Base-by-base conservation (phyloP, 2,888 invertebrate genomes). In the Clanis bilineata region DNA sequence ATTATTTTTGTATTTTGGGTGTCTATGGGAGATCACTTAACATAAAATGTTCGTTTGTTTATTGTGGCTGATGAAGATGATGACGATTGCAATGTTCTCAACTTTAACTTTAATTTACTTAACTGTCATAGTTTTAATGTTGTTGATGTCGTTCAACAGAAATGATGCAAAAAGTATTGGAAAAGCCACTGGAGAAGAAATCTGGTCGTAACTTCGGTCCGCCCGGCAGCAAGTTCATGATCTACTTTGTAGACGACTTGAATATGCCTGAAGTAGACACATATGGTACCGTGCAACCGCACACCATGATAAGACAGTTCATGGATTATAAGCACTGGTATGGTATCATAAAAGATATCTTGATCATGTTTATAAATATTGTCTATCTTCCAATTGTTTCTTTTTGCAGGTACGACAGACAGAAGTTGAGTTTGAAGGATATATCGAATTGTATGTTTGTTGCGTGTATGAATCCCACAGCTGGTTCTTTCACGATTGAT, bases 261-360 rank as follows among this genome's bases (percentile, higher is more conserved):
- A 98, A 98, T 82, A 98, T 98, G 98, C 98, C 98, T 0, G 98
- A 98, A 90, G 98, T 98, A 2, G 98, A 98, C 83, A 94, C 94
- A 60, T 98, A 98, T 83, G 97, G 97, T 60, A 98, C 98, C 0
- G 98, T 98, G 12, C 98, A 98, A 80, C 98, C 98, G 0, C 98
- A 98, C 78, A 98, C 98, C 0, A 93, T 98, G 1, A 96, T 98
- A 64, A 93, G 98, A 22, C 97, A 99, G 81, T 97, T 97, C 81
- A 95, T 98, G 94, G 98, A 98, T 86, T 98, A 98, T 80, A 95
- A 94, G 68, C 98, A 98, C 86, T 99, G 98, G 98, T 95, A 91
- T 71, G 62, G 28, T 28, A 21, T 7, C 6, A 9, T 3, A 21
- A 36, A 15, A 23, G 18, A 28, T 28, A 28, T 28, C 9, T 5